Percentiles rank a stretch among this genome's conserved stretches.
These are phyloP conservation scores for Euwallacea similis DNA, from an alignment of 1,140 invertebrate genomes.

Conservation along the genomic window DNA sequence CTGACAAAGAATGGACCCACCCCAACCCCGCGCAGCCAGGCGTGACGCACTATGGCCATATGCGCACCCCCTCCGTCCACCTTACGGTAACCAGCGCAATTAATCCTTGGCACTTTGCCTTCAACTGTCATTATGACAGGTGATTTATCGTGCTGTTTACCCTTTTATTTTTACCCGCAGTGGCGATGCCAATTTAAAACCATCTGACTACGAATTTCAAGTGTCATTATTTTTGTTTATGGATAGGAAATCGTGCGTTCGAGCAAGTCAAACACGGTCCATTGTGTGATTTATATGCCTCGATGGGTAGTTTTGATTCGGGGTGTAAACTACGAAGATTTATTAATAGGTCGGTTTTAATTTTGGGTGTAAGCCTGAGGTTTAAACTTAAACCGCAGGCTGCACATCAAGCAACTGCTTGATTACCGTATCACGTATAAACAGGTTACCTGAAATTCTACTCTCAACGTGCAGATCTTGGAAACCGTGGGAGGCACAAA, in stretches of 20 bases:
- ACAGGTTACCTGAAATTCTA: too few relatives aligned
- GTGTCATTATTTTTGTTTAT: slow-evolving; percentile 33
- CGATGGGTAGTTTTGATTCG: slow-evolving; percentile 14
- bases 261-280: slow-evolving; percentile 23
- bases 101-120: slow-evolving; percentile 29
- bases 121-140: slow-evolving; percentile 28
- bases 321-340: background rate
- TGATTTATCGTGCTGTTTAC: slow-evolving; percentile 35
- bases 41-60: slow-evolving; percentile 31
- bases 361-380: too few relatives aligned
- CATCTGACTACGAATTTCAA: slow-evolving; percentile 32
- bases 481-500: too few relatives aligned
- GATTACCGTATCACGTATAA: too few relatives aligned
- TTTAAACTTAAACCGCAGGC: too few relatives aligned
- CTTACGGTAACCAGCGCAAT: slow-evolving; percentile 21
- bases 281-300: slow-evolving; percentile 19
- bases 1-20: slow-evolving; percentile 9
- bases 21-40: slow-evolving; percentile 16
- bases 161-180: slow-evolving; percentile 29
- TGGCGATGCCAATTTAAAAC: slow-evolving; percentile 19
- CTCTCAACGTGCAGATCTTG: too few relatives aligned
- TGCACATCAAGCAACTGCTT: too few relatives aligned
- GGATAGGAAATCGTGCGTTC: slow-evolving; percentile 25
- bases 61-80: slow-evolving; percentile 12
- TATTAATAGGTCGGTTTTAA: background rate